phyloP scores from a whole-genome alignment of 2,113 vertebrate genomes.

The Verasper variegatus region DNA sequence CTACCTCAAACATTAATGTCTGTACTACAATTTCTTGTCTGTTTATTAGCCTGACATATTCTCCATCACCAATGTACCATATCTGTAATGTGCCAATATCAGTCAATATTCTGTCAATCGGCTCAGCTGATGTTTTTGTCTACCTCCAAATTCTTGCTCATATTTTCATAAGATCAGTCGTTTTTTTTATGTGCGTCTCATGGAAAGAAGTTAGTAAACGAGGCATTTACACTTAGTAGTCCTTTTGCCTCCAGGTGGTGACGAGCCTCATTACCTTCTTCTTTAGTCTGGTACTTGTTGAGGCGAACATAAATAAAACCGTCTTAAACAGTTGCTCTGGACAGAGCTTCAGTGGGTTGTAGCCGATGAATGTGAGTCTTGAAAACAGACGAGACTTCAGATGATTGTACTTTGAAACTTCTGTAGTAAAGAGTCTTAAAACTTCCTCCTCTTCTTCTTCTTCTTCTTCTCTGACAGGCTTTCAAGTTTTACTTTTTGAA shows the following conservation, averaged over 20 bases:
- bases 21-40: too few species aligned
- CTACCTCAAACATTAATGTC: too few species aligned
- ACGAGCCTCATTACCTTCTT: neutral
- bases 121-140: neutral
- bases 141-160: neutral
- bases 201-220: constrained; percentile 21
- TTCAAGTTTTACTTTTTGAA: constrained; percentile 2
- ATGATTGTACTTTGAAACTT: constrained; percentile 12
- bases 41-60: neutral
- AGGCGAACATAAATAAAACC: constrained; percentile 11
- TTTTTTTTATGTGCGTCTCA: neutral
- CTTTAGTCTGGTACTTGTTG: neutral
- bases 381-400: neutral
- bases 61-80: neutral
- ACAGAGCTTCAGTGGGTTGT: neutral
- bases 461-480: neutral
- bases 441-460: too few species aligned
- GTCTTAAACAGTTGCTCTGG: neutral
- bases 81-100: neutral
- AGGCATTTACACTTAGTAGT: neutral
- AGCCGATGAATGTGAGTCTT: neutral
- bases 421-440: neutral
- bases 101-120: too few species aligned
- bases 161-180: neutral
- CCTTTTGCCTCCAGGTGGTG: neutral